Conservation (phyloP, 1,140 invertebrate genomes). For the Littorina saxatilis region DNA sequence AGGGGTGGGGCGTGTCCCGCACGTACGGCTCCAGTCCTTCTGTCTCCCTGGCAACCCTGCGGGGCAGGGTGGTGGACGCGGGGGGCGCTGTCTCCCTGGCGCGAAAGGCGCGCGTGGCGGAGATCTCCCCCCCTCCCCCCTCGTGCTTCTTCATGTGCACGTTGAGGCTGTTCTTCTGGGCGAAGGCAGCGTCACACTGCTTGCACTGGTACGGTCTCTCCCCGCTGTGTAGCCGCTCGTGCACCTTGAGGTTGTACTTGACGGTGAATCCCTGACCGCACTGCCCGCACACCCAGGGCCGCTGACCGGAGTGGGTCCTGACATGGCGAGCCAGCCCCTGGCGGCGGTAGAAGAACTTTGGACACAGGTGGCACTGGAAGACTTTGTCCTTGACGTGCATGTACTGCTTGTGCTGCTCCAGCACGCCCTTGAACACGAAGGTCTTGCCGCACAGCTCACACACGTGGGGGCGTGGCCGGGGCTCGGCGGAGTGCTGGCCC, state of each 20-base stretch:
- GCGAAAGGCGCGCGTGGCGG: neutral
- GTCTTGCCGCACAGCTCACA: conserved; percentile 31
- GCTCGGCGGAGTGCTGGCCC: neutral
- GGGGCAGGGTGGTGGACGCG: neutral
- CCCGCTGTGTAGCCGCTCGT: conserved; percentile 82
- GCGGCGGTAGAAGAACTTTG: conserved; percentile 2
- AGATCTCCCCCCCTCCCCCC: neutral
- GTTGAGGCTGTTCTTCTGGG: conserved; percentile 30
- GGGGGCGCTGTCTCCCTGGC: neutral
- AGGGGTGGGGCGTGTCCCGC: neutral
- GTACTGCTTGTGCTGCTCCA: conserved; percentile 29
- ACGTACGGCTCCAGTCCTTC: neutral
- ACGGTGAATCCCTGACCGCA: conserved; percentile 32
- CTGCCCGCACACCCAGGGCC: conserved; percentile 22
- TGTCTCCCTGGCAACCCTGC: neutral
- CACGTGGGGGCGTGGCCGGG: neutral
- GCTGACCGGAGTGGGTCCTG: conserved; percentile 16
- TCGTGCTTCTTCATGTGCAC: conserved; percentile 25
- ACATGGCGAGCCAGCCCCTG: neutral
- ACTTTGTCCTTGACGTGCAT: conserved; percentile 1
- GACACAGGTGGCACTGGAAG: conserved; percentile 17
- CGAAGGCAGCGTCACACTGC: conserved; percentile 35
- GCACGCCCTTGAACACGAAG: neutral
- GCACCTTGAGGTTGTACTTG: conserved; percentile 24
- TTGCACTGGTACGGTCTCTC: conserved; percentile 77